A percentile compares a stretch with the other conserved stretches of the same genome.
Conservation (phyloP, 2,888 invertebrate species). For the Andrena fulva region DNA sequence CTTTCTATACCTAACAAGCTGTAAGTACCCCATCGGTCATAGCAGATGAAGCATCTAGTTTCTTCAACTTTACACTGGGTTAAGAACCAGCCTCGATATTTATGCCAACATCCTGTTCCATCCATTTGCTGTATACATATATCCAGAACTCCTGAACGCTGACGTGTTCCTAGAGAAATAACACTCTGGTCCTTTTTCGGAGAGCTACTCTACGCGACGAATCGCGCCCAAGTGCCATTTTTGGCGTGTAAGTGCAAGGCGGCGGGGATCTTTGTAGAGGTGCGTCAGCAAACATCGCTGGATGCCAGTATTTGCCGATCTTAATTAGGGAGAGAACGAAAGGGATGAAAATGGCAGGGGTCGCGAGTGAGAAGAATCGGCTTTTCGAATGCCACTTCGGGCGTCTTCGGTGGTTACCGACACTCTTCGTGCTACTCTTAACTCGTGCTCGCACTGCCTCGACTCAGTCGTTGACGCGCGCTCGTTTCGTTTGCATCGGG, state of each 20-base stretch:
- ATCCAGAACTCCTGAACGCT: no score
- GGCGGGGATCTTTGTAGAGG: background rate
- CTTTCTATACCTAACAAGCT: constrained; percentile 21
- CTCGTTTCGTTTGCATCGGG: constrained; percentile 70
- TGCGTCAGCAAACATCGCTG: constrained; percentile 2
- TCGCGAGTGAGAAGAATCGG: constrained; percentile 55
- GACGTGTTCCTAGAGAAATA: no score
- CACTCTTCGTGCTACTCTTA: constrained; percentile 71
- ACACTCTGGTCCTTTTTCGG: background rate
- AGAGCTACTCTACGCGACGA: background rate
- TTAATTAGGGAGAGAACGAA: constrained; percentile 47
- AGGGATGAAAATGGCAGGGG: constrained; percentile 36
- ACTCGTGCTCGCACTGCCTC: constrained; percentile 73
- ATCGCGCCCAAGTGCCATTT: background rate
- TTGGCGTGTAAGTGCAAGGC: background rate
- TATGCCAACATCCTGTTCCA: no score
- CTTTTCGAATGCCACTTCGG: constrained; percentile 77
- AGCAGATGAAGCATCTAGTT: background rate
- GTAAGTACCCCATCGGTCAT: constrained; percentile 6
- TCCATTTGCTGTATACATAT: no score
- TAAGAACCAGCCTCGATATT: background rate
- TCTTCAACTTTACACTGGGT: background rate
- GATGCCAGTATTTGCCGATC: constrained; percentile 39
- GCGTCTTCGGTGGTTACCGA: constrained; percentile 77
- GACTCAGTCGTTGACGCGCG: constrained; percentile 80